phyloP scores from a whole-genome alignment of 2,113 vertebrate genomes.

The Gnathochromis pfefferi region DNA sequence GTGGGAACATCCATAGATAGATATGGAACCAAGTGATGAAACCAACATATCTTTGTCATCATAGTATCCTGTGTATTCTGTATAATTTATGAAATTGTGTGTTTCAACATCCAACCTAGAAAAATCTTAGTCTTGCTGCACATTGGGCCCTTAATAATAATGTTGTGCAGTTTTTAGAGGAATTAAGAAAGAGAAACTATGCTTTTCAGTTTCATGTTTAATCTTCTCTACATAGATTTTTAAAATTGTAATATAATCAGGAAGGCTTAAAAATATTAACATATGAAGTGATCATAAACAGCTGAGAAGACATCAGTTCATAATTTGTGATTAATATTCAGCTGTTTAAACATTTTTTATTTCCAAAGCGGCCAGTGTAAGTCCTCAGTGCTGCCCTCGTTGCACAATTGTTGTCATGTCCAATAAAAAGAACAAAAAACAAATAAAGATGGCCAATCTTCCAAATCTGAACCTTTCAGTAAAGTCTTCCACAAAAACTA shows the following conservation, averaged over 20 bases:
- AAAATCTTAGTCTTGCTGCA: not conserved
- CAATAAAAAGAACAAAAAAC: not conserved
- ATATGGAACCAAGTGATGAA: not conserved
- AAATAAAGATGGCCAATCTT: not conserved
- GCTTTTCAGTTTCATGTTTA: not conserved
- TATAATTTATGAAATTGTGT: not conserved
- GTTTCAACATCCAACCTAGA: not conserved
- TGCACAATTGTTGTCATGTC: not conserved
- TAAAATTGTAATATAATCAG: not conserved
- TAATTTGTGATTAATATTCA: not conserved
- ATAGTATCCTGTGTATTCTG: not conserved
- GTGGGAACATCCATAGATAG: not conserved
- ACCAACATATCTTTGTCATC: not conserved
- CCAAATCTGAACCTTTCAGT: not conserved
- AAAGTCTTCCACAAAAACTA: not conserved
- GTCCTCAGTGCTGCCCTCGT: not conserved
- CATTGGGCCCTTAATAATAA: not conserved
- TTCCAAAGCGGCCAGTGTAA: not conserved
- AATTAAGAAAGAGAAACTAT: accelerated
- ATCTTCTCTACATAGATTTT: not conserved
- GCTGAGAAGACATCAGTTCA: not conserved
- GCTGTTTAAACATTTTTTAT: not conserved
- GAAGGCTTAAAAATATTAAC: not conserved
- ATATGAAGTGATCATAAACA: not conserved
- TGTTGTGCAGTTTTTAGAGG: not conserved